Percentiles rank a stretch among this genome's conserved stretches.
Conservation (phyloP, 2,888 invertebrate genomes). For the Scotopteryx bipunctaria region DNA sequence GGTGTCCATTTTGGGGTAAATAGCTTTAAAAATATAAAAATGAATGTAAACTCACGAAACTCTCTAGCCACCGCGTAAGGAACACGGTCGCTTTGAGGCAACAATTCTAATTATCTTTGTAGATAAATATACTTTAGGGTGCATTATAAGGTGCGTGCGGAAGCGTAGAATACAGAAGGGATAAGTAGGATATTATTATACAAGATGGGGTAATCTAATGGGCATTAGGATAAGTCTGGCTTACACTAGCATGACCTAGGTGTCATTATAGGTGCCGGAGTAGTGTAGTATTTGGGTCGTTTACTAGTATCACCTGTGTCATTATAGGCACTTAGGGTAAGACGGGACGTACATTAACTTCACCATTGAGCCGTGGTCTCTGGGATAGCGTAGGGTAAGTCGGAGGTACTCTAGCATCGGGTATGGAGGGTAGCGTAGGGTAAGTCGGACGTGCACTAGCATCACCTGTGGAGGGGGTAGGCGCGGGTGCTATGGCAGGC, state of each 20-base stretch:
- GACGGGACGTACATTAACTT: background rate
- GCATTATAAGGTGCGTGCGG: background rate
- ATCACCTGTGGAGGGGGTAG: slow-evolving; percentile 32
- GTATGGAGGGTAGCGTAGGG: background rate
- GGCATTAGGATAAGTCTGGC: background rate
- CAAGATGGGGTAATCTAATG: background rate
- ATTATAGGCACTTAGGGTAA: background rate
- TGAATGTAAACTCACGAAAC: slow-evolving; percentile 22
- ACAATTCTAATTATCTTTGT: background rate
- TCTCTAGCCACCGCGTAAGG: slow-evolving; percentile 8
- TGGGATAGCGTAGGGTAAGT: background rate
- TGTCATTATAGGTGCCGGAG: background rate
- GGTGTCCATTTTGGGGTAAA: slow-evolving; percentile 5
- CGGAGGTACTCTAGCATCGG: background rate
- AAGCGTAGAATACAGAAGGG: background rate
- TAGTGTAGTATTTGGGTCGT: background rate
- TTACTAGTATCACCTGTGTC: background rate
- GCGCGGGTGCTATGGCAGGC: slow-evolving; percentile 23
- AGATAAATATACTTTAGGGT: slow-evolving; percentile 4
- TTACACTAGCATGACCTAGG: background rate
- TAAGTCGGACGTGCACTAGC: slow-evolving; percentile 38
- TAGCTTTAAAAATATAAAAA: background rate
- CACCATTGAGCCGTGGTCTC: background rate
- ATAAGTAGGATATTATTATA: too few relatives aligned
- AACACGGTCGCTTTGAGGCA: background rate